Percentiles rank a stretch among this genome's conserved stretches.
Evolutionary conservation across 2,113 vertebrate species (phyloP).

Genomic region (Stomatorhinus ivindoensis): DNA sequence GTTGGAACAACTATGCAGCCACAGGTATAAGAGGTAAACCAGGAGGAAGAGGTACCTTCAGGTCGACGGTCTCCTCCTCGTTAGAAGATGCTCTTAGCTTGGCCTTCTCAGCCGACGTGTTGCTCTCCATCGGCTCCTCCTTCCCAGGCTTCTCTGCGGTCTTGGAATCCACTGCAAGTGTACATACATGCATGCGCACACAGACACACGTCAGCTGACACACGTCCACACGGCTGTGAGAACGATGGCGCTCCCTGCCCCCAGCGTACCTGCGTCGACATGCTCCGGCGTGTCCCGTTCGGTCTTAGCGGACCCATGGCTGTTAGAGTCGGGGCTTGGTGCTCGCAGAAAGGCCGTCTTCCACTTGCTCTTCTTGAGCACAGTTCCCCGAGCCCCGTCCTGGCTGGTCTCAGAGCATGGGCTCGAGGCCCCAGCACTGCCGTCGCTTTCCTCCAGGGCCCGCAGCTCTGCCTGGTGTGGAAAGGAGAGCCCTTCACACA

Average conservation of each 20-base stretch:
- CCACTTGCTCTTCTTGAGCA: slow-evolving; percentile 76
- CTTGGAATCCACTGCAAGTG: slow-evolving; percentile 47
- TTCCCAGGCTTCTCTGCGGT: slow-evolving; percentile 54
- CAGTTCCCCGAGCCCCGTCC: slow-evolving; percentile 60
- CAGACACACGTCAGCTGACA: background rate
- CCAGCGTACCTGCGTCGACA: slow-evolving; percentile 59
- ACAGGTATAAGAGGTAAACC: background rate
- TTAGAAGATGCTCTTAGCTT: slow-evolving; percentile 58
- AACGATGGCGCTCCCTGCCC: background rate
- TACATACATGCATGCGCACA: background rate
- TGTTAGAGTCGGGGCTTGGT: slow-evolving; percentile 78
- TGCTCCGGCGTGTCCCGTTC: slow-evolving; percentile 63
- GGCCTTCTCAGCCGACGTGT: slow-evolving; percentile 63
- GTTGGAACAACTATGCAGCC: background rate
- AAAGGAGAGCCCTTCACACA: background rate
- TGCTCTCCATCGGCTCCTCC: slow-evolving; percentile 64
- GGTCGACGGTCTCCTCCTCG: slow-evolving; percentile 70
- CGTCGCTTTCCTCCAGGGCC: slow-evolving; percentile 89
- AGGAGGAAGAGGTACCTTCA: slow-evolving; percentile 63
- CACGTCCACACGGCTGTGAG: background rate
- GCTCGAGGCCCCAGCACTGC: slow-evolving; percentile 80
- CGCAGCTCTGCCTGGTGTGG: slow-evolving; percentile 80
- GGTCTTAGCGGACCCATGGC: slow-evolving; percentile 69
- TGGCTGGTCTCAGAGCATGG: slow-evolving; percentile 84
- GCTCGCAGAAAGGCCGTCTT: slow-evolving; percentile 76